Conservation (phyloP, 2,113 vertebrate genomes). For the Malurus elegans region DNA sequence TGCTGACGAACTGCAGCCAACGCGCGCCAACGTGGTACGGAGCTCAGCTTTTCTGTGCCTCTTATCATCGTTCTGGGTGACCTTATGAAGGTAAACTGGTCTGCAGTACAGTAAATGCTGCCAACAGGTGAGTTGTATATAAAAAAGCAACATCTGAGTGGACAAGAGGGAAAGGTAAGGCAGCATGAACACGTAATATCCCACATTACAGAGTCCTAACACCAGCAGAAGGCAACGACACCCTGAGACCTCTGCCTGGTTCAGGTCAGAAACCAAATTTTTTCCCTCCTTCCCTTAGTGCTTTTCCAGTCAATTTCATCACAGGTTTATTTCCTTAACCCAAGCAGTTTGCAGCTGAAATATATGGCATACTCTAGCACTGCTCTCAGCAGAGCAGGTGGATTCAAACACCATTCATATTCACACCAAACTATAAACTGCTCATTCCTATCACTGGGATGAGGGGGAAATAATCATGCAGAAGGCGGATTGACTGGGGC, state of each 20-base stretch:
- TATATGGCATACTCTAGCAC: not conserved
- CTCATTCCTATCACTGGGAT: not conserved
- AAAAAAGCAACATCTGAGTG: not conserved
- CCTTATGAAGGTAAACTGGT: not conserved
- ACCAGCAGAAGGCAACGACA: not conserved
- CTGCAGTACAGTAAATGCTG: not conserved
- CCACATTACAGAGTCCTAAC: not conserved
- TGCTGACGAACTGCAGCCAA: not conserved
- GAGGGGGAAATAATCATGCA: not conserved
- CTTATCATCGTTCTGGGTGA: rapidly evolving
- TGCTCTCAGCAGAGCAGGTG: not conserved
- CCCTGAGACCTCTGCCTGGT: not conserved
- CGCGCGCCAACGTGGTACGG: rapidly evolving
- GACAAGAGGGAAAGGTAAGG: not conserved
- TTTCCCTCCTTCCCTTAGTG: not conserved
- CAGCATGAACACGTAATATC: not conserved
- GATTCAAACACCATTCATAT: not conserved
- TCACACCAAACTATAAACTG: not conserved
- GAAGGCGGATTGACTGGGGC: not conserved
- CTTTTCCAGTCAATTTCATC: not conserved
- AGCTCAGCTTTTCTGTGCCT: not conserved
- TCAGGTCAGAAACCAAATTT: not conserved
- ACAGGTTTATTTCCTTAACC: not conserved
- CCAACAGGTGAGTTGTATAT: not conserved
- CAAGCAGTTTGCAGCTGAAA: not conserved